Evolutionary conservation across 2,113 vertebrate genomes (phyloP).

Genomic region (Pteropus alecto): DNA sequence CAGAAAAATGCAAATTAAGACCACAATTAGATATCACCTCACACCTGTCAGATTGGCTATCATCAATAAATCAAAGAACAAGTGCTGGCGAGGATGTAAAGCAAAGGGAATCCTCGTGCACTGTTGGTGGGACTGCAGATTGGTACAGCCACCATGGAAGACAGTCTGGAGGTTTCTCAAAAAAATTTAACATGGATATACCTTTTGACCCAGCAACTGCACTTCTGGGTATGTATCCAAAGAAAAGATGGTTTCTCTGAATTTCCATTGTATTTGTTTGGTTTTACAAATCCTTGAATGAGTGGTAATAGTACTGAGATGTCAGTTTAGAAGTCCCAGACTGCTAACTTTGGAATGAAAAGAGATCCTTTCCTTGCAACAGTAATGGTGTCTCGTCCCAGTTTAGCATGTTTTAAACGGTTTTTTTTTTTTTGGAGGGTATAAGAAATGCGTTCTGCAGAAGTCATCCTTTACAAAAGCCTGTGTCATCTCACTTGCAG

Average conservation of each 20-base stretch:
- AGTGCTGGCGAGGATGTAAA: no score
- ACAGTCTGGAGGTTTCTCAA: no score
- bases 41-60: no score
- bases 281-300: neutral
- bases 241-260: neutral
- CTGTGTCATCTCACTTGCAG: neutral
- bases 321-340: neutral
- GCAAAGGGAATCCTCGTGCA: no score
- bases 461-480: neutral
- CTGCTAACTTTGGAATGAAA: neutral
- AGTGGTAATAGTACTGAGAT: neutral
- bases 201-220: no score
- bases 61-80: no score
- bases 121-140: no score
- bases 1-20: no score
- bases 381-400: neutral
- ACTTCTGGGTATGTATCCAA: no score
- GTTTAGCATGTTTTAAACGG: neutral
- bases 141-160: no score
- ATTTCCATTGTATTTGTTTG: neutral
- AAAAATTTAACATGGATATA: no score
- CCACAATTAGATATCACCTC: no score
- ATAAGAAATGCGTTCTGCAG: neutral
- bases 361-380: neutral
- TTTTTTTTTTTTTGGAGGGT: neutral